Evolutionary conservation across 2,888 invertebrate species (phyloP).

Genomic region (Euclidia mi): DNA sequence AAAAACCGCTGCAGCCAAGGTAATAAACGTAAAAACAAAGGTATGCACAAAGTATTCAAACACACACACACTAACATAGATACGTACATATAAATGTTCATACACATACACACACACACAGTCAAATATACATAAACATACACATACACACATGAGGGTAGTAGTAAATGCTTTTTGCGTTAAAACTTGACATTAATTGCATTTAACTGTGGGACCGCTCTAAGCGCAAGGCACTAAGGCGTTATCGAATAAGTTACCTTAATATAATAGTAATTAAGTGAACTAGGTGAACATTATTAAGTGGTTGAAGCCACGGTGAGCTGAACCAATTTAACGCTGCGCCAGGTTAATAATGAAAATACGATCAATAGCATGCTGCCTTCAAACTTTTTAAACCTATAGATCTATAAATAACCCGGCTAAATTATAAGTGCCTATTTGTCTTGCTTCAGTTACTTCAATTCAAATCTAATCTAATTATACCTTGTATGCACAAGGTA

Average conservation of each 20-base stretch:
- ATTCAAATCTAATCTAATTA: too few species aligned
- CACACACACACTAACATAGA: too few species aligned
- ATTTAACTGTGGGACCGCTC: constrained; percentile 16
- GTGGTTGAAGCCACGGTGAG: constrained; percentile 39
- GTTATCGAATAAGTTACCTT: constrained; percentile 33
- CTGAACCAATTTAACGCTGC: constrained; percentile 47
- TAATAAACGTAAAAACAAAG: too few species aligned
- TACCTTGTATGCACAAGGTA: too few species aligned
- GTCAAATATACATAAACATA: too few species aligned
- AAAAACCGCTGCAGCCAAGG: too few species aligned
- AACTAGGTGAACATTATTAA: constrained; percentile 44
- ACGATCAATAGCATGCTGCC: constrained; percentile 35
- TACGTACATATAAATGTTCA: too few species aligned
- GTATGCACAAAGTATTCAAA: too few species aligned
- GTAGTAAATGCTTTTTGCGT: background rate
- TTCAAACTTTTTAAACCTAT: constrained; percentile 26
- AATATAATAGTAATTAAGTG: constrained; percentile 36
- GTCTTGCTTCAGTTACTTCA: too few species aligned
- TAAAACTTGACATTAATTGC: constrained; percentile 1
- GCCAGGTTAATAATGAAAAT: constrained; percentile 40
- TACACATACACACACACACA: too few species aligned
- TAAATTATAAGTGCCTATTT: too few species aligned
- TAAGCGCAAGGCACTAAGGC: constrained; percentile 40
- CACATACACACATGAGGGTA: background rate
- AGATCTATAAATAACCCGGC: too few species aligned